Evolutionary conservation across 92 coral and sea anemone species (phyloP).

Genomic region (Palythoa heliodiscus): DNA sequence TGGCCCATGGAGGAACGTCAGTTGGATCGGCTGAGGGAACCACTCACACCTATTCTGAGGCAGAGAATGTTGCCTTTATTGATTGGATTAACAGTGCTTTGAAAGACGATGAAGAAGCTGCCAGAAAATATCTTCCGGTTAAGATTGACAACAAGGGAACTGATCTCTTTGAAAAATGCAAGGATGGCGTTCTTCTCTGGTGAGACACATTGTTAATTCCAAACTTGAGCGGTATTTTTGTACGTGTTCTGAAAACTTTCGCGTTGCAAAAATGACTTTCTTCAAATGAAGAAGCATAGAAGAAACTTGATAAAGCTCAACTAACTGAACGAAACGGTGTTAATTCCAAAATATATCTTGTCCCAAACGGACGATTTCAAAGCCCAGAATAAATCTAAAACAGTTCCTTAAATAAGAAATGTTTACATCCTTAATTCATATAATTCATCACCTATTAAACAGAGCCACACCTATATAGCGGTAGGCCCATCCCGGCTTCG

Average conservation of each 20-base stretch:
- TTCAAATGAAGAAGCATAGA: no score
- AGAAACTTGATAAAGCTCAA: no score
- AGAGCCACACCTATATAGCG: no score
- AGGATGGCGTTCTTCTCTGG: constrained; percentile 91
- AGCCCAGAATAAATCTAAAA: no score
- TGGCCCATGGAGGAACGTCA: constrained; percentile 81
- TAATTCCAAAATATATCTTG: no score
- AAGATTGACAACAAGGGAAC: constrained; percentile 58
- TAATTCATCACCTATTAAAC: no score
- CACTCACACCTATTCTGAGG: constrained; percentile 82
- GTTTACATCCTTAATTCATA: no score
- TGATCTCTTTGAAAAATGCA: constrained; percentile 78
- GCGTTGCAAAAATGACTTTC: neutral
- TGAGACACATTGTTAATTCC: constrained; percentile 22
- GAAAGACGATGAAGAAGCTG: constrained; percentile 70
- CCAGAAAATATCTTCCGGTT: constrained; percentile 70
- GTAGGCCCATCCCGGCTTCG: no score
- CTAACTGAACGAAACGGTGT: no score
- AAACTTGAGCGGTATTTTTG: neutral
- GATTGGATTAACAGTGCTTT: constrained; percentile 94
- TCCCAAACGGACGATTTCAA: no score
- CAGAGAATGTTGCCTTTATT: constrained; percentile 89
- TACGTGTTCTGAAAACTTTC: neutral
- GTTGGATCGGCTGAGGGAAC: constrained; percentile 94
- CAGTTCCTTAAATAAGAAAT: no score